phyloP scores from a whole-genome alignment of 2,888 invertebrate species.

The Gryllus longicercus region DNA sequence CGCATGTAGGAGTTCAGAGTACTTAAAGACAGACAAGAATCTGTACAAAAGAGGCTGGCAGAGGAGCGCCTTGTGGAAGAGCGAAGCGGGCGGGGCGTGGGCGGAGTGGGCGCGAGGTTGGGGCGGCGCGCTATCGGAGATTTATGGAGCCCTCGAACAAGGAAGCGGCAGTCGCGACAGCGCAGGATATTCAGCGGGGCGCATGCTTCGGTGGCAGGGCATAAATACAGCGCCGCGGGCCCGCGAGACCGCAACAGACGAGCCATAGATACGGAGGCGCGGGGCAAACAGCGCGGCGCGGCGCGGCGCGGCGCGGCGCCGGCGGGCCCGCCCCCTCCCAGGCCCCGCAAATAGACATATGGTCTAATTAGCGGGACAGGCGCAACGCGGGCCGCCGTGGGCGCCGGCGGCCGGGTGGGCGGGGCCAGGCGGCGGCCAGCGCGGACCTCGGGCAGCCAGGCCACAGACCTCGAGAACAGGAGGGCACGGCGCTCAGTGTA shows the following conservation, averaged over 20 bases:
- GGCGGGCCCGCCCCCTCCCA: not conserved
- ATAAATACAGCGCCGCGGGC: not conserved
- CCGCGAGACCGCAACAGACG: no score
- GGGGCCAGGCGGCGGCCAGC: not conserved
- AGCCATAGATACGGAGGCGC: not conserved
- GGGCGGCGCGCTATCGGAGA: not conserved
- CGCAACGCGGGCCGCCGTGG: not conserved
- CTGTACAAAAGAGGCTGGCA: not conserved
- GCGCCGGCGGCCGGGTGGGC: not conserved
- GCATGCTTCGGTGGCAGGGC: conserved; percentile 4
- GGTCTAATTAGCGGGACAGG: conserved; percentile 6
- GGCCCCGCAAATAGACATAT: conserved; percentile 3
- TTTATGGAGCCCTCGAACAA: not conserved
- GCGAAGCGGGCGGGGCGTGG: not conserved
- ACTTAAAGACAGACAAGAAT: not conserved
- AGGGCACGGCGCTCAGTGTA: not conserved
- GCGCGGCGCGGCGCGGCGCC: not conserved
- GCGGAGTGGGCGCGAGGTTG: not conserved
- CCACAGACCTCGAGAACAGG: not conserved
- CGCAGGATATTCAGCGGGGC: not conserved
- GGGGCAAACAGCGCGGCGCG: not conserved
- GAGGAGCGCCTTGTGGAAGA: not conserved
- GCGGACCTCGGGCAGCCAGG: not conserved
- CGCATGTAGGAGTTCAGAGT: not conserved
- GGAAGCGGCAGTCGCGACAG: not conserved